Evolutionary conservation across 2,797 vertebrate species (phyloP), one percentile per base, ranked within the genome.

Genomic region (Mormyrops attenuatus): DNA sequence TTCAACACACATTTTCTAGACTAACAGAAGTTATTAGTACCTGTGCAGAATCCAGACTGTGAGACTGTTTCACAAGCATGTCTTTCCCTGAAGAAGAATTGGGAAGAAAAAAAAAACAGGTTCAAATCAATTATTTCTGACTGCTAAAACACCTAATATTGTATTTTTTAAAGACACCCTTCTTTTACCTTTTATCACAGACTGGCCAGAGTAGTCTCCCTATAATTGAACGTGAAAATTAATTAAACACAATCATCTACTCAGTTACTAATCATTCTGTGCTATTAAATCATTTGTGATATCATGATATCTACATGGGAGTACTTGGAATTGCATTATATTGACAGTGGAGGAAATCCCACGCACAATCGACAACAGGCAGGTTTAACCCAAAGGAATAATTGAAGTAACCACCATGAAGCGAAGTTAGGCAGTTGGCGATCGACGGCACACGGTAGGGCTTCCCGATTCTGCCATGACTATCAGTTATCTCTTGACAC

Each of bases 1-100:
- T 38, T 44, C 17, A 17, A 80, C 38, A 38, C 7, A 5, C 38
- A 5, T 47, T 20, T 80, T 44, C 77, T 44, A 47, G 7, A 80
- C 17, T 44, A 47, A 80, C 38, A 80, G 38, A 80, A 0, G 41
- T 47, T 80, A 26, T 49, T 5, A 26, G 93, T 96, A 99, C 98
- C 96, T 97, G 97, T 30, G 96, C 95, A 90, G 94, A 94, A 92
- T 97, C 94, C 92, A 97, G 95, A 6, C 93, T 95, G 30, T 96
- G 94, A 90, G 97, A 94, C 94, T 98, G 97, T 90, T 97, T 97
- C 88, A 97, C 95, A 85, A 98, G 94, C 73, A 95, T 8, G 44
- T 99, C 98, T 96, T 97, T 99, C 89, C 97, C 98, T 99, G 93
- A 88, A 90, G 91, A 89, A 93, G 94, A 38, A 89, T 52, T 49